These are phyloP conservation scores for Serilophus lunatus DNA, from an alignment of 2,113 vertebrate genomes.

Conservation along the genomic window DNA sequence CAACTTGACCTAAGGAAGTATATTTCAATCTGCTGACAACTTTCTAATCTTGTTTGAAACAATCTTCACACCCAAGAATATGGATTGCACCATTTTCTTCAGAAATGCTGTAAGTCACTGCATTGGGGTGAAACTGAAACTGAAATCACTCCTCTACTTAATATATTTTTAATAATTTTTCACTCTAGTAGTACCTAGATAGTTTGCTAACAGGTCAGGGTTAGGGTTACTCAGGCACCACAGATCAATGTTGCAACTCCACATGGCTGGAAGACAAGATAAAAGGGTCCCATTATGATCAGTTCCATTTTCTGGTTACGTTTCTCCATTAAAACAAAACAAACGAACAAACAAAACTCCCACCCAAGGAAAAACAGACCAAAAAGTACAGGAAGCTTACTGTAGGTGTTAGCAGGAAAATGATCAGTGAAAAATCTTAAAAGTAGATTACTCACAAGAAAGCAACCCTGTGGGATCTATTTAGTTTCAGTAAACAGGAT, in stretches of 20 bases:
- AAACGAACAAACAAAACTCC: background rate
- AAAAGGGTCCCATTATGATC: background rate
- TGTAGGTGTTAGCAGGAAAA: background rate
- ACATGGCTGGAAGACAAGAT: background rate
- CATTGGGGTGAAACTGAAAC: background rate
- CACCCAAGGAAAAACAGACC: background rate
- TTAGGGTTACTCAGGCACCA: background rate
- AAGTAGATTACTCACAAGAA: background rate
- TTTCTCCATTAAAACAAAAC: background rate
- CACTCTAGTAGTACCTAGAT: background rate
- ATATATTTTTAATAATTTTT: background rate
- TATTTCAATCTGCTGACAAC: background rate
- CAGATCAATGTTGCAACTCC: background rate
- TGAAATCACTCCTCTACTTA: background rate
- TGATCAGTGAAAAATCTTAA: background rate
- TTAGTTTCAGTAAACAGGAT: background rate
- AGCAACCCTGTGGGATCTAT: background rate
- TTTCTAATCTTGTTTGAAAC: background rate
- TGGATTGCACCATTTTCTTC: background rate
- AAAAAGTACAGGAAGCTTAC: background rate
- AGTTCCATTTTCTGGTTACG: conserved; percentile 4
- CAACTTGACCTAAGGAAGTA: background rate
- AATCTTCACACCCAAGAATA: background rate
- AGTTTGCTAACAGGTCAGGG: background rate
- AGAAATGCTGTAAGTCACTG: background rate